phyloP scores from a whole-genome alignment of 1,140 invertebrate genomes.

The Halesus radiatus region DNA sequence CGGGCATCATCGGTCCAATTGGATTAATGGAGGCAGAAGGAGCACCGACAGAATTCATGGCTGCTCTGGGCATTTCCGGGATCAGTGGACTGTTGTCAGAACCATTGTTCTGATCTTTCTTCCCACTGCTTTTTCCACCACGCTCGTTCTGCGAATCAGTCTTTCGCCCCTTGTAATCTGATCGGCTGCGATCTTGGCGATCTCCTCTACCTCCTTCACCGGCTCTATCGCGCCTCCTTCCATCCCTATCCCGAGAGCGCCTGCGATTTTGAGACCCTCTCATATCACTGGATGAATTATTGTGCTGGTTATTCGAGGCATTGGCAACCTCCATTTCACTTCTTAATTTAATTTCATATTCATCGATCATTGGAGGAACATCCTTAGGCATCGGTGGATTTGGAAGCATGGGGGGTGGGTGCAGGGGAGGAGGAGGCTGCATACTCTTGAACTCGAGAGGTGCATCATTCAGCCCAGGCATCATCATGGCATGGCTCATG shows the following conservation, averaged over 20 bases:
- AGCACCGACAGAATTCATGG: background rate
- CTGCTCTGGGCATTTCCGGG: background rate
- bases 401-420: constrained; percentile 53
- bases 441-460: constrained; percentile 77
- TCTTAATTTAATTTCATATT: background rate
- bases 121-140: constrained; percentile 9
- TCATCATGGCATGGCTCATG: constrained; percentile 53
- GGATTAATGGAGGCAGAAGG: background rate
- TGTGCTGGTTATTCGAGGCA: background rate
- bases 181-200: constrained; percentile 47
- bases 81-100: background rate
- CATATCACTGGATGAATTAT: constrained; percentile 9
- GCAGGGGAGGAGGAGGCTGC: constrained; percentile 32
- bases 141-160: constrained; percentile 3
- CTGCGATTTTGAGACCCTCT: constrained; percentile 30
- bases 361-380: background rate
- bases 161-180: constrained; percentile 41
- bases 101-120: background rate
- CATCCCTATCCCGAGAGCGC: constrained; percentile 41
- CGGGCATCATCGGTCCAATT: background rate
- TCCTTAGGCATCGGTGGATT: background rate
- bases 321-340: background rate
- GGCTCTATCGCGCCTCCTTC: constrained; percentile 59
- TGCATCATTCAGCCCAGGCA: constrained; percentile 76
- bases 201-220: constrained; percentile 61